Base-by-base conservation (phyloP, 1,140 invertebrate genomes). In the Drosophila pachea region DNA sequence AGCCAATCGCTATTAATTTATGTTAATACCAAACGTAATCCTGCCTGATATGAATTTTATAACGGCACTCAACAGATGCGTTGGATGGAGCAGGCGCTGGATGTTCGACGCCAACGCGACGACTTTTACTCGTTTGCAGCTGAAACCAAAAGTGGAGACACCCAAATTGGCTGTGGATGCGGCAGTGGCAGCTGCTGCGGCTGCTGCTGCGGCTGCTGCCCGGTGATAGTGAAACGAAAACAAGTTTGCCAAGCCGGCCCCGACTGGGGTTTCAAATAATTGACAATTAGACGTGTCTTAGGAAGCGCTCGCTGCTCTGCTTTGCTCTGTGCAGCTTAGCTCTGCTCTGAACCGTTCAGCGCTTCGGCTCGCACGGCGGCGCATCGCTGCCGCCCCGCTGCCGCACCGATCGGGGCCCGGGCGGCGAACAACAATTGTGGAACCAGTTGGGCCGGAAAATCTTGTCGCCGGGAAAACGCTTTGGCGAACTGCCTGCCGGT, bases 401-500 rank as follows among this genome's bases (percentile, higher is more conserved):
- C 67, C 40, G 72, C 62, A 49, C 47, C 66, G 59, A n/a, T 49
- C 45, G 59, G 66, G 35, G 36, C 40, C 9, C 16, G 29, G 38
- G 63, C 59, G 62, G 61, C 66, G 11, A 22, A 48, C 42, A 68
- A 76, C 74, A 78, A 72, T 77, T 65, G 67, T 72, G 66, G 66
- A 78, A 73, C 71, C 81, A 75, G 81, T 86, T 68, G 63, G 75
- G 82, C 81, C 74, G 81, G 81, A 86, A 86, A 86, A 86, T 86
- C 81, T 81, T 86, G 81, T 86, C 76, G 73, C 62, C 79, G 76
- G 79, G 81, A 84, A 84, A 84, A 79, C 81, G 69, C 63, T 73
- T 16, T 38, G 50, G 47, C 56, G 40, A 52, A 54, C 67, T 47
- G 73, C 56, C 55, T 31, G 65, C 60, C 66, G 69, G 81, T 74